phyloP scores from a whole-genome alignment of 2,797 vertebrate species.

The Pelochelys cantorii region DNA sequence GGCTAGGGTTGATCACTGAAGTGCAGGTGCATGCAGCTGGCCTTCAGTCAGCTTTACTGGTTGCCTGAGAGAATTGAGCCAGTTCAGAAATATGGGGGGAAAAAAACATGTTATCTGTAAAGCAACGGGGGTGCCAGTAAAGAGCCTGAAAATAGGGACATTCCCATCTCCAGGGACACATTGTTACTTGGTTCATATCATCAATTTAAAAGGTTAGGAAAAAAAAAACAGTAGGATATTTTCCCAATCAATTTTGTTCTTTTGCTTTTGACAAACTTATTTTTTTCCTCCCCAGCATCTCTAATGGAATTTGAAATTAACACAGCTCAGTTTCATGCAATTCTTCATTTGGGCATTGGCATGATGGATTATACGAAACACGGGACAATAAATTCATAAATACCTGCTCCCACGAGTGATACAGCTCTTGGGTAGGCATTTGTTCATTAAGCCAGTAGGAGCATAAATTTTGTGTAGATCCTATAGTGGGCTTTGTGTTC shows the following conservation, averaged over 20 bases:
- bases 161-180: background rate
- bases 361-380: conserved; percentile 30
- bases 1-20: background rate
- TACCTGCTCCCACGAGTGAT: background rate
- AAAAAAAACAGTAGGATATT: background rate
- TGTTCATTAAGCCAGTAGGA: conserved; percentile 20
- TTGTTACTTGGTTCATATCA: background rate
- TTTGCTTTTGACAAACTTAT: conserved; percentile 7
- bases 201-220: background rate
- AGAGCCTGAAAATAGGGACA: background rate
- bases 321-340: conserved; percentile 9
- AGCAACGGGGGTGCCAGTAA: background rate
- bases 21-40: background rate
- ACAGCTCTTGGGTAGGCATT: background rate
- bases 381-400: conserved; percentile 9
- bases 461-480: background rate
- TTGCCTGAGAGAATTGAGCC: background rate
- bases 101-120: background rate
- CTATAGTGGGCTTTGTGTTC: conserved; percentile 1
- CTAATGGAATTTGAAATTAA: conserved; percentile 53
- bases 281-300: background rate
- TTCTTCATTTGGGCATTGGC: background rate
- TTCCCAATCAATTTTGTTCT: background rate
- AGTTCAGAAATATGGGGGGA: background rate
- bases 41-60: background rate